These are phyloP conservation scores for Ptyas mucosa DNA, from an alignment of 2,113 vertebrate genomes.

Conservation along the genomic window DNA sequence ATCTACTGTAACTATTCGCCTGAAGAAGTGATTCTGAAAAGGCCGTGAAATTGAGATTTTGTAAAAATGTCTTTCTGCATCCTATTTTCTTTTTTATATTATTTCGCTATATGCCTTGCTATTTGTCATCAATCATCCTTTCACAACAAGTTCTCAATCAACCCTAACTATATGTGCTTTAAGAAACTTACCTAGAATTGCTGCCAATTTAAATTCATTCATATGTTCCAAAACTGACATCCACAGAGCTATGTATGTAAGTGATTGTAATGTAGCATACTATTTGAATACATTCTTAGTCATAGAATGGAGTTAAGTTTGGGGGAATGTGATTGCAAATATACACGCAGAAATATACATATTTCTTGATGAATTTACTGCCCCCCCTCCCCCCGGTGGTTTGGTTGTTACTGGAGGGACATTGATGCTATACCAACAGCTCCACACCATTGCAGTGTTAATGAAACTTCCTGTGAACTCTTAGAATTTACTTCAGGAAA, in stretches of 20 bases:
- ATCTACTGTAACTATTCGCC: neutral
- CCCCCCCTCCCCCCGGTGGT: neutral
- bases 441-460: neutral
- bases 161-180: neutral
- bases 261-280: neutral
- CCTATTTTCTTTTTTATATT: neutral
- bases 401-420: neutral
- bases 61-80: neutral
- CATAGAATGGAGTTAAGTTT: neutral
- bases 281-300: neutral
- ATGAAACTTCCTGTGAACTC: neutral
- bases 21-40: neutral
- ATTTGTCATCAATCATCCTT: neutral
- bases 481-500: neutral
- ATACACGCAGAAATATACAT: neutral
- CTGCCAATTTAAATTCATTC: neutral
- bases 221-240: neutral
- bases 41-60: neutral
- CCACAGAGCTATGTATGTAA: neutral
- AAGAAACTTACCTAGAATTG: neutral
- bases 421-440: neutral
- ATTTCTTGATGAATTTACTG: neutral
- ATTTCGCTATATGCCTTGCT: neutral
- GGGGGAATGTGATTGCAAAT: neutral
- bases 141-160: neutral